phyloP scores from a whole-genome alignment of 2,113 vertebrate species.

The Haemorhous mexicanus region DNA sequence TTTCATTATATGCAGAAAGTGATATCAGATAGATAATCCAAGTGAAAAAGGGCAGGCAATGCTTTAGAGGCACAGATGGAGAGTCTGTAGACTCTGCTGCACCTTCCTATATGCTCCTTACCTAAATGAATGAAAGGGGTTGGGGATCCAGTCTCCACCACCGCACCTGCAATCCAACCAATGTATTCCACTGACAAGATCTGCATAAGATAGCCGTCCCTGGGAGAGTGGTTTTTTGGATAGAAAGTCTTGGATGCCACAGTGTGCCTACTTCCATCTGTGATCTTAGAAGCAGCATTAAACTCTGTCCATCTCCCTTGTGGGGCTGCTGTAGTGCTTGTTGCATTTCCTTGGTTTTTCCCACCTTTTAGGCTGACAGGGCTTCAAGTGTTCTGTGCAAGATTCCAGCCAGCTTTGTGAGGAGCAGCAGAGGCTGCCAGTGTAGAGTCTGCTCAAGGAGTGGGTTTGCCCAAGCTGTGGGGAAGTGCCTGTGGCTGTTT shows the following conservation, averaged over 20 bases:
- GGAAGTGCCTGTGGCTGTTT: neutral
- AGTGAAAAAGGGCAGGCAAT: neutral
- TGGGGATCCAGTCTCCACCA: neutral
- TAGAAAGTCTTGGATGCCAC: neutral
- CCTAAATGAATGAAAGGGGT: fast-evolving
- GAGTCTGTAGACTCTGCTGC: neutral
- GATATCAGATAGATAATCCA: neutral
- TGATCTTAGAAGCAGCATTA: neutral
- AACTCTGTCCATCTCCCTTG: neutral
- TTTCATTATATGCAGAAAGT: neutral
- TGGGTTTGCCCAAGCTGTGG: neutral
- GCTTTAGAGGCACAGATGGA: neutral
- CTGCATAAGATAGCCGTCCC: neutral
- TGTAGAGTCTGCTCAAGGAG: neutral
- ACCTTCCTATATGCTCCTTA: neutral
- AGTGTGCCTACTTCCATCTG: neutral
- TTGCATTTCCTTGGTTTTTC: neutral
- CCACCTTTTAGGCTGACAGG: neutral
- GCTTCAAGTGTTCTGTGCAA: neutral
- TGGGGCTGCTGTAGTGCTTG: neutral
- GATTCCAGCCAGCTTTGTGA: neutral
- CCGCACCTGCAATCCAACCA: neutral
- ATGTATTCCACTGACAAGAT: neutral
- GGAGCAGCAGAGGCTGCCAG: neutral
- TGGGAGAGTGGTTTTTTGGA: neutral